Percentiles rank a stretch among this genome's conserved stretches.
phyloP scores from a whole-genome alignment of 1,140 invertebrate species.

The Cydia pomonella region DNA sequence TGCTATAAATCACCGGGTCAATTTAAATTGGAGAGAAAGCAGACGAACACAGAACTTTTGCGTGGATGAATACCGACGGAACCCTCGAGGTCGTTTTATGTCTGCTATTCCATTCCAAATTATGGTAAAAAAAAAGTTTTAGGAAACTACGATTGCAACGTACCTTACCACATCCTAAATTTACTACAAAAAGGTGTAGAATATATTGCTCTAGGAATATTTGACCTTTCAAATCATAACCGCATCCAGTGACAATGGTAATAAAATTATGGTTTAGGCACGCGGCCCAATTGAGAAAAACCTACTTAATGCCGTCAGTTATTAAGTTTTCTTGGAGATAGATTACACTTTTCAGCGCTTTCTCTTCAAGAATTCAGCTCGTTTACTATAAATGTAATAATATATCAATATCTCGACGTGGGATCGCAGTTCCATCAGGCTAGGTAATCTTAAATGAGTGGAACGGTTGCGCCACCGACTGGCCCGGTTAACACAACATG shows the following conservation, averaged over 20 bases:
- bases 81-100: slow-evolving; percentile 1
- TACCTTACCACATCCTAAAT: too few relatives aligned
- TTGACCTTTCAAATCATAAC: too few relatives aligned
- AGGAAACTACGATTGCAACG: too few relatives aligned
- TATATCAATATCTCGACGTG: background rate
- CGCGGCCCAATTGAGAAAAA: background rate
- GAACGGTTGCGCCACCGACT: slow-evolving; percentile 3
- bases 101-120: background rate
- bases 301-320: background rate
- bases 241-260: too few relatives aligned
- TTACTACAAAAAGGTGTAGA: too few relatives aligned
- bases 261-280: too few relatives aligned
- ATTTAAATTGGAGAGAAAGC: background rate
- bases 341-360: background rate
- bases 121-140: background rate
- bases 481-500: slow-evolving; percentile 7
- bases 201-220: too few relatives aligned
- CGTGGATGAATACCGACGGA: background rate
- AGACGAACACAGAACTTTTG: background rate
- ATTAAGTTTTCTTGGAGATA: background rate
- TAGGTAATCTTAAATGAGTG: slow-evolving; percentile 12
- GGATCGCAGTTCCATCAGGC: slow-evolving; percentile 4
- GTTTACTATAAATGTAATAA: background rate
- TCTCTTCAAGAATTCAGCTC: background rate
- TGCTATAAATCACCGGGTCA: background rate